Evolutionary conservation across 2,113 vertebrate genomes (phyloP).

Genomic region (Aix galericulata): DNA sequence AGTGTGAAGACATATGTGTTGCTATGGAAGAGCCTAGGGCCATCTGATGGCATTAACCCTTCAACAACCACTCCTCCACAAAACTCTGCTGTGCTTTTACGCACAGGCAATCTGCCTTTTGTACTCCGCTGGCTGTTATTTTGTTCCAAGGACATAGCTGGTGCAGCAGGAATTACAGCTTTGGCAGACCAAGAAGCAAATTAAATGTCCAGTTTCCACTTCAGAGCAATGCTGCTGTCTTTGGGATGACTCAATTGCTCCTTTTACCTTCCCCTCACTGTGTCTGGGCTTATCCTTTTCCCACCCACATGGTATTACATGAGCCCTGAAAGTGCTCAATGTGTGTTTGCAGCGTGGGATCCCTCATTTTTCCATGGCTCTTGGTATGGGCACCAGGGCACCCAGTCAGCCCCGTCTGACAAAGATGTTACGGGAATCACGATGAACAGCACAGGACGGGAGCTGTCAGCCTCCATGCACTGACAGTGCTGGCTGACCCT

Average conservation of each 20-base stretch:
- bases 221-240: background rate
- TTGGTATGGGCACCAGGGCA: background rate
- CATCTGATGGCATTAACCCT: background rate
- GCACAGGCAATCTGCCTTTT: rapidly evolving
- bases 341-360: background rate
- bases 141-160: rapidly evolving
- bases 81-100: rapidly evolving
- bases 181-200: rapidly evolving
- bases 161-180: background rate
- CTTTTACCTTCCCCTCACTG: background rate
- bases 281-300: background rate
- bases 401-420: background rate
- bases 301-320: rapidly evolving
- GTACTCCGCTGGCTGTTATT: rapidly evolving
- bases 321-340: rapidly evolving
- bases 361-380: background rate
- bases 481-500: background rate
- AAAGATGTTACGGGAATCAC: background rate
- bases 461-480: background rate
- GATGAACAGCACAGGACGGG: background rate
- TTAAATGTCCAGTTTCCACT: rapidly evolving
- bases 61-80: rapidly evolving
- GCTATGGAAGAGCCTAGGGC: background rate
- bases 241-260: background rate
- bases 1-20: rapidly evolving